Base-by-base conservation (phyloP, 2,113 vertebrate species). In the Nerophis ophidion region DNA sequence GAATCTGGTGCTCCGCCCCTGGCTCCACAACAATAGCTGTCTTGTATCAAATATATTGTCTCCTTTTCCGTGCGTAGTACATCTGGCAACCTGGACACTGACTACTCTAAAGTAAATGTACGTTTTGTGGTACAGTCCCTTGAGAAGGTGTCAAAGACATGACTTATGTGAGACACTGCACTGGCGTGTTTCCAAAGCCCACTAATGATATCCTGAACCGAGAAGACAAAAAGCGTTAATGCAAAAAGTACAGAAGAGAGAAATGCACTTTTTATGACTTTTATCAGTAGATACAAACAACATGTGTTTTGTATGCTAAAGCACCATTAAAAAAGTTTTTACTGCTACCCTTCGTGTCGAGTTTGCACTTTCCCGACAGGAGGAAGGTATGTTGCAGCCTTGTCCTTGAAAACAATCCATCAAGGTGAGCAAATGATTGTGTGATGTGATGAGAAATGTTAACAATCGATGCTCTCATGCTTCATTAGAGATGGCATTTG, bases 261-360 rank as follows among this genome's bases (percentile, higher is more conserved):
- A 74, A 16, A 59, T 73, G 60, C 81, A 85, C 77, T 82, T 83
- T 83, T 69, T 80, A 57, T 65, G 63, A 67, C 68, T 76, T 72
- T 77, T 76, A 83, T 80, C 67, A 80, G 49, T 66, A 66, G 52
- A 65, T 66, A 14, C 57, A 65, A 67, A 80, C 52, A 70, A 17
- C 65, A 61, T 42, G 69, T 79, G 65, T 77, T 88, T 88, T 85
- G 68, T 82, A 71, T 78, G 53, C 74, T 62, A 74, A 81, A 81
- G 54, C 50, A 67, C n/a, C 44, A 81, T 82, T 84, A 79, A 86
- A 82, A 76, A 51, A 73, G 54, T 55, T 9, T 16, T 5, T 53
- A 58, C 54, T 78, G 61, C 72, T 74, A 46, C 4, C 36, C 26
- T 33, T 67, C 66, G 33, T 72, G 61, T 34, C 71, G 62, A 57